These are phyloP conservation scores for Copidosoma floridanum DNA, from an alignment of 1,140 invertebrate genomes.

Conservation along the genomic window DNA sequence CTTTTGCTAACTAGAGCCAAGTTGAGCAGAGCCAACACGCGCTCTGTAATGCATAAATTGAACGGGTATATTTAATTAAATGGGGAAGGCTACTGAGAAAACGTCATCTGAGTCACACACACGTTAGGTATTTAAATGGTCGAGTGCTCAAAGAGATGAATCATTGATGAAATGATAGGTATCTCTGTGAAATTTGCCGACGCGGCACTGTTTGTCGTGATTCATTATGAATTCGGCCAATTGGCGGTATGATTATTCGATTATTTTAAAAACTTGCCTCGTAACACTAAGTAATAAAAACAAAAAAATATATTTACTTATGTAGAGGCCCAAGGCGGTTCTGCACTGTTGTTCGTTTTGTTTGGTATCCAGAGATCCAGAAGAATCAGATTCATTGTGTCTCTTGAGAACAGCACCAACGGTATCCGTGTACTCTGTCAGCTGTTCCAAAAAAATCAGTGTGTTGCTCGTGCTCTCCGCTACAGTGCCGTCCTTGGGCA, in stretches of 20 bases:
- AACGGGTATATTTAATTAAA: background rate
- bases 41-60: slow-evolving; percentile 60
- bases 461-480: slow-evolving; percentile 94
- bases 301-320: slow-evolving; percentile 68
- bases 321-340: slow-evolving; percentile 72
- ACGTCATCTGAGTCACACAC: no score
- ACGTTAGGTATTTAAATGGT: no score
- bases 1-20: slow-evolving; percentile 81
- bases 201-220: no score
- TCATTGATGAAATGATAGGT: no score
- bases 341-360: slow-evolving; percentile 59
- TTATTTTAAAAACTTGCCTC: no score
- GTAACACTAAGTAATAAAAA: no score
- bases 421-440: slow-evolving; percentile 76
- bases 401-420: slow-evolving; percentile 65
- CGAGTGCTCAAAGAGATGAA: no score
- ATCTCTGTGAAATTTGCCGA: no score
- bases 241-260: no score
- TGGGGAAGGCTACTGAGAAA: no score
- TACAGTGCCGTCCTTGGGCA: slow-evolving; percentile 94
- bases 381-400: slow-evolving; percentile 58
- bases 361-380: slow-evolving; percentile 52
- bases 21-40: slow-evolving; percentile 83
- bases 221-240: no score
- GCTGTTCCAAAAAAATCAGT: slow-evolving; percentile 81